Conservation (phyloP, 2,113 vertebrate genomes). For the Salvelinus fontinalis region DNA sequence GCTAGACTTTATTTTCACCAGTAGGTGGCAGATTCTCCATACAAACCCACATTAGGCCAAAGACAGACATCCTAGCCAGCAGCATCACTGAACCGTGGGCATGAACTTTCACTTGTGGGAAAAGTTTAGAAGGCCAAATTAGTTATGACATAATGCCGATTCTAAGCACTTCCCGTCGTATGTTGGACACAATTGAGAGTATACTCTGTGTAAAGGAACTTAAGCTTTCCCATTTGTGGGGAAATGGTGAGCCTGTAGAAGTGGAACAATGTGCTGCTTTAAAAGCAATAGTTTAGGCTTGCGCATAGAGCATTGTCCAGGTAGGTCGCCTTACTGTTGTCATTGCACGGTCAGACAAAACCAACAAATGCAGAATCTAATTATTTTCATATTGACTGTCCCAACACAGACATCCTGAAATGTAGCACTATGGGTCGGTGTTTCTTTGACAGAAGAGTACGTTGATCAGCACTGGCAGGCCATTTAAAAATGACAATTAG, state of each 20-base stretch:
- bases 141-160: neutral
- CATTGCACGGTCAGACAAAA: too few species aligned
- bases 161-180: neutral
- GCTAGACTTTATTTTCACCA: slow-evolving; percentile 31
- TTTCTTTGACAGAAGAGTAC: too few species aligned
- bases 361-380: too few species aligned
- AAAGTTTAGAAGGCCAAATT: slow-evolving; percentile 9
- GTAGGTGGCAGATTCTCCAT: slow-evolving; percentile 75
- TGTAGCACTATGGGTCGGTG: too few species aligned
- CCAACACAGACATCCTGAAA: too few species aligned
- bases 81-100: slow-evolving; percentile 1
- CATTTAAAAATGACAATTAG: too few species aligned
- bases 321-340: too few species aligned
- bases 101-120: slow-evolving; percentile 6
- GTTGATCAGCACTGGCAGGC: too few species aligned
- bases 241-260: neutral
- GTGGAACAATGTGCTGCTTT: slow-evolving; percentile 1
- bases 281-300: slow-evolving; percentile 31
- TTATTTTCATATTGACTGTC: too few species aligned
- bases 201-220: neutral
- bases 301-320: slow-evolving; percentile 1
- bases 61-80: neutral
- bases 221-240: neutral
- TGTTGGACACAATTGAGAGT: neutral
- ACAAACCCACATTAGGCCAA: slow-evolving; percentile 41